These are phyloP conservation scores for Elysia chlorotica DNA, from an alignment of 1,140 invertebrate genomes.

Conservation along the genomic window DNA sequence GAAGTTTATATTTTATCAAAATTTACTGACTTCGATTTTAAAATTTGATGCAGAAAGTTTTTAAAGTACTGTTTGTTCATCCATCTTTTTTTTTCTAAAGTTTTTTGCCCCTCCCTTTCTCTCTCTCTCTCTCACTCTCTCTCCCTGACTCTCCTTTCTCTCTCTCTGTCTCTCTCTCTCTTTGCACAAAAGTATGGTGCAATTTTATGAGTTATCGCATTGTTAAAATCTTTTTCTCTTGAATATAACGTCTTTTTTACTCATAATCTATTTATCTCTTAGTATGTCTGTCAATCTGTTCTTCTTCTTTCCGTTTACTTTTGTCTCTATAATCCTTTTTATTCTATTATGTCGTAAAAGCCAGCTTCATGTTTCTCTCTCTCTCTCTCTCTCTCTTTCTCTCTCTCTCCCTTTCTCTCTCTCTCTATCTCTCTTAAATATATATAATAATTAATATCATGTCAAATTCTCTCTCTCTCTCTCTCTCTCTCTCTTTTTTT, in stretches of 20 bases:
- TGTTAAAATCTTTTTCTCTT: not conserved
- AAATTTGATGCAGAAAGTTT: too few species aligned
- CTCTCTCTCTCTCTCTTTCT: not conserved
- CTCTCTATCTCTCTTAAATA: not conserved
- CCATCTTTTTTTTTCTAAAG: not conserved
- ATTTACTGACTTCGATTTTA: too few species aligned
- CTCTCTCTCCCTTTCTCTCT: not conserved
- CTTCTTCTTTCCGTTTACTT: not conserved
- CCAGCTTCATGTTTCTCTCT: not conserved
- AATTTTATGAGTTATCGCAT: not conserved
- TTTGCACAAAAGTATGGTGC: too few species aligned
- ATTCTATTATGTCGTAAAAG: not conserved
- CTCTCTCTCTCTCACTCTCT: not conserved
- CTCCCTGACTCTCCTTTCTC: not conserved
- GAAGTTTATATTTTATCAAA: too few species aligned
- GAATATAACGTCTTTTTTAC: not conserved
- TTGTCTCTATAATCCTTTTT: not conserved
- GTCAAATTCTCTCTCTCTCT: not conserved
- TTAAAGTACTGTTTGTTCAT: not conserved
- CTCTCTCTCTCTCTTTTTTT: not conserved
- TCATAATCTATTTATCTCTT: not conserved
- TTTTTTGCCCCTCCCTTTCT: not conserved
- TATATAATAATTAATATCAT: not conserved
- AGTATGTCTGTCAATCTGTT: not conserved
- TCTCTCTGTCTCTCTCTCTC: too few species aligned